Conservation (phyloP, 2,797 vertebrate species). For the Tachyglossus aculeatus region DNA sequence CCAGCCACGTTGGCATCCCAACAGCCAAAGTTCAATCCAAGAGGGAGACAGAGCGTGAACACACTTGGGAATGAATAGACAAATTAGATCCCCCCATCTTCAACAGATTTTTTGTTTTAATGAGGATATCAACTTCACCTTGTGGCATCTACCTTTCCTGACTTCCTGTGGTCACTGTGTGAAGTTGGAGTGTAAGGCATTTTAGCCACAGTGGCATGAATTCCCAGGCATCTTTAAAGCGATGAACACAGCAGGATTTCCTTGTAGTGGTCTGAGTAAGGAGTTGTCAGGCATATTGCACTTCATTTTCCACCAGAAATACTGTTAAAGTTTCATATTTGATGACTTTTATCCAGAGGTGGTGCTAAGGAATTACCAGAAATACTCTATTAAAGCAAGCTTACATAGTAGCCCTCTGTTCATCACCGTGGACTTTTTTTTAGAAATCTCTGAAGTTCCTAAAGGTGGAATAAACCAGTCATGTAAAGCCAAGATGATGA, state of each 20-base stretch:
- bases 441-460: constrained; percentile 5
- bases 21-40: no score
- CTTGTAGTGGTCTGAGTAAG: not conserved
- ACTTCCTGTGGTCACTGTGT: no score
- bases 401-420: not conserved
- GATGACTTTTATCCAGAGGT: constrained; percentile 34
- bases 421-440: not conserved
- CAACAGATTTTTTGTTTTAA: no score
- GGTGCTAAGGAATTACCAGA: constrained; percentile 40
- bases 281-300: not conserved
- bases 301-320: constrained; percentile 21
- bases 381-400: not conserved
- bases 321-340: constrained; percentile 3
- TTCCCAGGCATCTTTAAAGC: no score
- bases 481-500: not conserved
- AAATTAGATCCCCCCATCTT: no score
- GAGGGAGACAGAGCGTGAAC: no score
- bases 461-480: not conserved
- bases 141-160: no score
- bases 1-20: no score
- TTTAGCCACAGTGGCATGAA: no score
- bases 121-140: no score
- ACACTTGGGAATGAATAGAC: no score
- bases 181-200: no score
- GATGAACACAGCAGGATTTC: not conserved